Base-by-base conservation (phyloP, 2,888 invertebrate species). In the Monoplex corrugatus region DNA sequence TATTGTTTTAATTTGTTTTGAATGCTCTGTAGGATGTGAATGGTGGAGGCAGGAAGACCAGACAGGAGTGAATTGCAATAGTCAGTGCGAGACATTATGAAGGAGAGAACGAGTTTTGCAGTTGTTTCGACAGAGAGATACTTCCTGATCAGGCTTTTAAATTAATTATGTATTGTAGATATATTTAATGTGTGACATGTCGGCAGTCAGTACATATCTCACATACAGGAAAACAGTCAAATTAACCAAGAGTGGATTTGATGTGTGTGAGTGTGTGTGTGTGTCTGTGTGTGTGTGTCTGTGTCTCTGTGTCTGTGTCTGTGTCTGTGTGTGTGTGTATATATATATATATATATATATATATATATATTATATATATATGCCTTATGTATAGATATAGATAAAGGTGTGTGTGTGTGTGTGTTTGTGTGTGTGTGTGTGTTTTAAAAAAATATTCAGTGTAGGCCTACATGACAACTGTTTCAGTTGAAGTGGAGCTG, bases 201-300 rank as follows among this genome's bases (percentile, higher is more conserved):
- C 3, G 63, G 3, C 23, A 3, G 63, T 16, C 23, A 23, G 63
- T 63, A 28, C 63, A 28, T 8, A 28, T 8, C 23, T 8, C 23
- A 16, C 28, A 28, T n/a, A n/a, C n/a, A n/a, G n/a, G n/a, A n/a
- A n/a, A n/a, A n/a, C n/a, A n/a, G n/a, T n/a, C n/a, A n/a, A n/a
- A n/a, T n/a, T n/a, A n/a, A n/a, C n/a, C n/a, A n/a, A n/a, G n/a
- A n/a, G n/a, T 68, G n/a, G 8, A 28, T 68, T n/a, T 16, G 28
- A 8, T 68, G n/a, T 68, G n/a, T 68, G n/a, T 68, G 68, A n/a
- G 68, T 68, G 68, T 68, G 68, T 68, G 68, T 68, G 68, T 68
- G 68, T 68, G 68, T 68, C n/a, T 68, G 68, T 68, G 68, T 68
- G 68, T 68, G 68, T n/a, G 68, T 68, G 68, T n/a, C n/a, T 68